A percentile compares a stretch with the other conserved stretches of the same genome.
Evolutionary conservation across 2,797 vertebrate genomes (phyloP).

Genomic region (Halcyon leucocephala): DNA sequence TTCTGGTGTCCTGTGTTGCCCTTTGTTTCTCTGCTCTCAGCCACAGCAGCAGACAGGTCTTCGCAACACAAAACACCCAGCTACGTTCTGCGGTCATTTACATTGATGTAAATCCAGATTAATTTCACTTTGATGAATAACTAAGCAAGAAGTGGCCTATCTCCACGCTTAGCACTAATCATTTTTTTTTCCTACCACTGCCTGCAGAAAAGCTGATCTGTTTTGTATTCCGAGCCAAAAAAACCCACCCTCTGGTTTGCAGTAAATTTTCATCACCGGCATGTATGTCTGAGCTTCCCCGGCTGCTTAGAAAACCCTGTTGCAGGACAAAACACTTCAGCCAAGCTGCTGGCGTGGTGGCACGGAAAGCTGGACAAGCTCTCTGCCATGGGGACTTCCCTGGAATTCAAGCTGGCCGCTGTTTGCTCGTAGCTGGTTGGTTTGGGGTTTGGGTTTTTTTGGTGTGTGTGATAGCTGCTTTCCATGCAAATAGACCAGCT

Average conservation of each 20-base stretch:
- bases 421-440: background rate
- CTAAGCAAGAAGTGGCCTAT: slow-evolving; percentile 24
- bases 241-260: background rate
- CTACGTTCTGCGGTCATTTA: slow-evolving; percentile 16
- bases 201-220: slow-evolving; percentile 20
- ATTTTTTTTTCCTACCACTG: background rate
- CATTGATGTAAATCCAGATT: slow-evolving; percentile 39
- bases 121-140: slow-evolving; percentile 49
- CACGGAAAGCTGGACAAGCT: fast-evolving
- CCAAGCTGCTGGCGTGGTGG: background rate
- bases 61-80: background rate
- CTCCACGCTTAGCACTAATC: background rate
- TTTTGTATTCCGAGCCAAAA: slow-evolving; percentile 7
- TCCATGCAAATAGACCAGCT: background rate
- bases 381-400: background rate
- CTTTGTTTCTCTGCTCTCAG: background rate
- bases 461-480: background rate
- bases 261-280: background rate
- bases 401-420: background rate
- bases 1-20: background rate
- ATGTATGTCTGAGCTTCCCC: background rate
- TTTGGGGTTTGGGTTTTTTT: background rate
- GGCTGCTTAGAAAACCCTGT: slow-evolving; percentile 3
- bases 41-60: background rate
- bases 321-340: background rate